These are phyloP conservation scores for Anarhynchus alexandrinus DNA, from an alignment of 2,113 vertebrate genomes.

Conservation along the genomic window DNA sequence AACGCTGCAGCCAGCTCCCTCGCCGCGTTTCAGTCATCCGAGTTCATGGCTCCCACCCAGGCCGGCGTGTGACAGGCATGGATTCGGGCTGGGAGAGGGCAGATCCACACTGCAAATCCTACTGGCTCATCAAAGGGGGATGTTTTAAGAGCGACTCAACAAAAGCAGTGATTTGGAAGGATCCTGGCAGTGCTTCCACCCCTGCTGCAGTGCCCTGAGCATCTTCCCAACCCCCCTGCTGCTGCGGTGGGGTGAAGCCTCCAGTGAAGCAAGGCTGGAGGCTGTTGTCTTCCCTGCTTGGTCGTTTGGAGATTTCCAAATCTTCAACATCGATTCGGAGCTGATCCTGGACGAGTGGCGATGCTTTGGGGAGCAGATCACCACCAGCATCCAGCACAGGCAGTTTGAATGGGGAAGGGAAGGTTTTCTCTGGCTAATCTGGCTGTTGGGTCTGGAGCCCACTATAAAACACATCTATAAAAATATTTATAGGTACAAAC, in stretches of 20 bases:
- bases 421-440: neutral
- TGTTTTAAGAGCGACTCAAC: neutral
- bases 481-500: neutral
- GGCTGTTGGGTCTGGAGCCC: neutral
- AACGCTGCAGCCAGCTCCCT: neutral
- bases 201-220: neutral
- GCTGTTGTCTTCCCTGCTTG: neutral
- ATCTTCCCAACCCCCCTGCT: neutral
- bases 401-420: neutral
- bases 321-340: accelerated
- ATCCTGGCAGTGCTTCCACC: neutral
- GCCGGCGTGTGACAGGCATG: accelerated
- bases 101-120: neutral
- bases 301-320: neutral
- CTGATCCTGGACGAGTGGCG: accelerated
- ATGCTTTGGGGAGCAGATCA: accelerated
- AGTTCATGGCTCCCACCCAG: neutral
- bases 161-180: accelerated
- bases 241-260: neutral
- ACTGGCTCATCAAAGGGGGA: accelerated
- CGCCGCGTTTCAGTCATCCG: neutral
- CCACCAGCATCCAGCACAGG: neutral
- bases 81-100: neutral
- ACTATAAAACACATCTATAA: accelerated
- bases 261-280: neutral